Percentiles rank a stretch among this genome's conserved stretches.
phyloP scores from a whole-genome alignment of 2,113 vertebrate genomes.

The Aegypius monachus region DNA sequence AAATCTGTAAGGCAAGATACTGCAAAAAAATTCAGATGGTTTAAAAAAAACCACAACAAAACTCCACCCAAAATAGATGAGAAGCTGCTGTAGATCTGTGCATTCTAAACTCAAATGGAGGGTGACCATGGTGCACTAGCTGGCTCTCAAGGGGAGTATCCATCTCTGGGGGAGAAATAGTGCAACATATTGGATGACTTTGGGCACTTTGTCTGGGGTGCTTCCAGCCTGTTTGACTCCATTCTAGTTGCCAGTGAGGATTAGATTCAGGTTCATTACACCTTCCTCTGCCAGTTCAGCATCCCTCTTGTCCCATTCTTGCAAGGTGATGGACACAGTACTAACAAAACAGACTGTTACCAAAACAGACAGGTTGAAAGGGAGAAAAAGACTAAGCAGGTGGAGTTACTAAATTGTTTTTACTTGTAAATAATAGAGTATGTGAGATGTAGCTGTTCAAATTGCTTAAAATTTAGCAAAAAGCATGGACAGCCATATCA shows the following conservation, averaged over 20 bases:
- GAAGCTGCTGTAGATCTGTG: not conserved
- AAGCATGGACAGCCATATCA: not conserved
- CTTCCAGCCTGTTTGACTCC: not conserved
- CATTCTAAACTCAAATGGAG: not conserved
- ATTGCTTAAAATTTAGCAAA: not conserved
- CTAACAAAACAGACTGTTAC: not conserved
- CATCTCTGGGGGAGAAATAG: not conserved
- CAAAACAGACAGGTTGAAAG: not conserved
- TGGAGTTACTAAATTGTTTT: not conserved
- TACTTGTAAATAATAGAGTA: not conserved
- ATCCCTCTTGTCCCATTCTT: not conserved
- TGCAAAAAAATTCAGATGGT: not conserved
- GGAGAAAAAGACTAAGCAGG: not conserved
- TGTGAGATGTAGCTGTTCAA: not conserved
- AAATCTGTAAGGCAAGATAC: not conserved
- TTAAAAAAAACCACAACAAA: not conserved
- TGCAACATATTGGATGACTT: accelerated
- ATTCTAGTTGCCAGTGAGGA: not conserved
- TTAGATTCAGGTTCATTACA: not conserved
- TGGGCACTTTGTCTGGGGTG: not conserved
- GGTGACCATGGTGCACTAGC: not conserved
- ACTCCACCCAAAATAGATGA: not conserved
- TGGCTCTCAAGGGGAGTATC: not conserved
- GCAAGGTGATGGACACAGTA: not conserved
- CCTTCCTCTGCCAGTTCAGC: not conserved